Evolutionary conservation across 2,113 vertebrate genomes (phyloP).

Genomic region (Oriolus oriolus): DNA sequence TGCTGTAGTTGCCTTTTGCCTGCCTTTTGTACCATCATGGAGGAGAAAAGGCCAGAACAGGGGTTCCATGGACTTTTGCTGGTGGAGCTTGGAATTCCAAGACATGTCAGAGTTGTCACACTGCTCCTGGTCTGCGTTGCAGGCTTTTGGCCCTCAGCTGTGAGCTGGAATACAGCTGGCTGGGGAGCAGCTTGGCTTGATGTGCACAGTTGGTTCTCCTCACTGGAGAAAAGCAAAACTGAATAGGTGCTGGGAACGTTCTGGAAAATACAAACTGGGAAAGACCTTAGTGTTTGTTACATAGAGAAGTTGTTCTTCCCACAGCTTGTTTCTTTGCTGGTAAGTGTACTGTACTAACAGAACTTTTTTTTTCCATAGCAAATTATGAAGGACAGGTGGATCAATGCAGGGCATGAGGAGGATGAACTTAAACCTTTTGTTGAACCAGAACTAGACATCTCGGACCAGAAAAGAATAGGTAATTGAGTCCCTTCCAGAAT

Average conservation of each 20-base stretch:
- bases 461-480: slow-evolving; percentile 98
- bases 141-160: neutral
- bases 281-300: neutral
- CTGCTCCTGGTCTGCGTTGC: neutral
- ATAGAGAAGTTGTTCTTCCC: neutral
- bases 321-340: neutral
- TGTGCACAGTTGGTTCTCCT: neutral
- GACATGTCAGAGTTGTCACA: neutral
- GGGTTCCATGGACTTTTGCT: neutral
- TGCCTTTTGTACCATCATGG: neutral
- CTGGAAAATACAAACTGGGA: neutral
- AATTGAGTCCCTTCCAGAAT: neutral
- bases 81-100: neutral
- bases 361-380: slow-evolving; percentile 73
- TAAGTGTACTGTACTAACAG: neutral
- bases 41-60: neutral
- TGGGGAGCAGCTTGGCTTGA: neutral
- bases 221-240: neutral
- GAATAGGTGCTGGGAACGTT: neutral
- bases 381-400: slow-evolving; percentile 99
- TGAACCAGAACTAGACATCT: slow-evolving; percentile 94
- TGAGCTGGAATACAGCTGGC: neutral
- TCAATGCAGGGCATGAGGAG: slow-evolving; percentile 94
- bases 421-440: slow-evolving; percentile 95
- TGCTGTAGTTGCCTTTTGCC: neutral